Conservation (phyloP, 2,888 invertebrate genomes). For the Drosophila mulleri region DNA sequence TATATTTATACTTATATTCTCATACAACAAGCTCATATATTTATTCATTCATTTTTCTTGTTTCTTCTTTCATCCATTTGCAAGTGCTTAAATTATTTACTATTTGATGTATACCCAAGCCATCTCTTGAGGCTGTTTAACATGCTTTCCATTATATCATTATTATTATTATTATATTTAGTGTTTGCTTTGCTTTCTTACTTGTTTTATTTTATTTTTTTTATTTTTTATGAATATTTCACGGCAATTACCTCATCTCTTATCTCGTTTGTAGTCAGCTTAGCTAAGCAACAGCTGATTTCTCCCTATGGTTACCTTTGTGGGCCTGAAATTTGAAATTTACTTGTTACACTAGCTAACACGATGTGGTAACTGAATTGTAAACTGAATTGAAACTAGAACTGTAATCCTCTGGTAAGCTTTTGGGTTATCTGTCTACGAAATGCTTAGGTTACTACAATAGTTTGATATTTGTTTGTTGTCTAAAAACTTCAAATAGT, state of each 20-base stretch:
- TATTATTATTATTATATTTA: slow-evolving; percentile 4
- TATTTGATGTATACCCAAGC: neutral
- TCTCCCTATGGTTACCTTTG: slow-evolving; percentile 10
- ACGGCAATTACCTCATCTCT: slow-evolving; percentile 6
- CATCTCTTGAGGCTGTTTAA: neutral
- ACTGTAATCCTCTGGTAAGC: too few relatives aligned
- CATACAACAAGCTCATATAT: neutral
- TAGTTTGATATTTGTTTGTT: too few relatives aligned
- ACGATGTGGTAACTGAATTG: too few relatives aligned
- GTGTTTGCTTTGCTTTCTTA: neutral
- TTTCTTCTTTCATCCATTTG: neutral
- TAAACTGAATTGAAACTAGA: too few relatives aligned
- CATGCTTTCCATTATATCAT: slow-evolving; percentile 1
- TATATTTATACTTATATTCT: too few relatives aligned
- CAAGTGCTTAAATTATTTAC: neutral
- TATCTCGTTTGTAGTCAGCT: slow-evolving; percentile 12
- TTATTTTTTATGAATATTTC: neutral
- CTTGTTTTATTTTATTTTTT: too few relatives aligned
- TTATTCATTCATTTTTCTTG: neutral
- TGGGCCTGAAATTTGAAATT: neutral
- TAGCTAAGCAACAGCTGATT: slow-evolving; percentile 6
- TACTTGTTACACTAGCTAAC: neutral
- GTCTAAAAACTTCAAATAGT: too few relatives aligned
- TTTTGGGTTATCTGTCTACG: too few relatives aligned
- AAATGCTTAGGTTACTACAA: too few relatives aligned